Percentiles rank a stretch among this genome's conserved stretches.
phyloP scores from a whole-genome alignment of 2,113 vertebrate species.

The Columba janthina region DNA sequence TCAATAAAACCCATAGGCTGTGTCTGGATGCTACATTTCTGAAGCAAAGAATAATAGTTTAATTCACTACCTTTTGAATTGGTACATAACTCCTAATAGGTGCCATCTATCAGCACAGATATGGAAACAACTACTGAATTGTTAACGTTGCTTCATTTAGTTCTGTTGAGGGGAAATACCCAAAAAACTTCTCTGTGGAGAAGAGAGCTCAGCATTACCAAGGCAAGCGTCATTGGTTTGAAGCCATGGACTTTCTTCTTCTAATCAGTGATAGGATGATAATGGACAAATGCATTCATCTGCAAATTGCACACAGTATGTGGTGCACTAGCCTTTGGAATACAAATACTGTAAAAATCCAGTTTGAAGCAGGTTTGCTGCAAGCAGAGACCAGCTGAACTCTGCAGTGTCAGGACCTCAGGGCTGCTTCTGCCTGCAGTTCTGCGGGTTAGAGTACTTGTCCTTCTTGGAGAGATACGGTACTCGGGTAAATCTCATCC shows the following conservation, averaged over 20 bases:
- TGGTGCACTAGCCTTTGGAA: background rate
- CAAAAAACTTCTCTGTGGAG: background rate
- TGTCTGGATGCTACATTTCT: background rate
- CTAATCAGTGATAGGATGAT: background rate
- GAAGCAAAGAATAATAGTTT: background rate
- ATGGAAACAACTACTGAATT: background rate
- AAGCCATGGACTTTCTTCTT: background rate
- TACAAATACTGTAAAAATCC: background rate
- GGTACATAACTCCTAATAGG: background rate
- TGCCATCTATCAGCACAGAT: background rate
- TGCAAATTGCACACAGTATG: background rate
- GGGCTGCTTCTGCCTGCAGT: background rate
- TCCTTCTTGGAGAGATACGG: background rate
- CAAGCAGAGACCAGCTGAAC: background rate
- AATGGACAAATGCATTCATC: background rate
- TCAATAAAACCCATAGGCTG: background rate
- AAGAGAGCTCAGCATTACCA: background rate
- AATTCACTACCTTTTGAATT: background rate
- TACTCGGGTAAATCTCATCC: background rate
- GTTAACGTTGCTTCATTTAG: background rate
- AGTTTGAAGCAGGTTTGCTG: background rate
- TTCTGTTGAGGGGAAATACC: background rate
- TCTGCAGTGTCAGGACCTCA: rapidly evolving
- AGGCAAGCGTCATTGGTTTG: background rate
- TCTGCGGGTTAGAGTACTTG: rapidly evolving